Conservation (phyloP, 1,140 invertebrate genomes). For the Caenorhabditis tropicalis region DNA sequence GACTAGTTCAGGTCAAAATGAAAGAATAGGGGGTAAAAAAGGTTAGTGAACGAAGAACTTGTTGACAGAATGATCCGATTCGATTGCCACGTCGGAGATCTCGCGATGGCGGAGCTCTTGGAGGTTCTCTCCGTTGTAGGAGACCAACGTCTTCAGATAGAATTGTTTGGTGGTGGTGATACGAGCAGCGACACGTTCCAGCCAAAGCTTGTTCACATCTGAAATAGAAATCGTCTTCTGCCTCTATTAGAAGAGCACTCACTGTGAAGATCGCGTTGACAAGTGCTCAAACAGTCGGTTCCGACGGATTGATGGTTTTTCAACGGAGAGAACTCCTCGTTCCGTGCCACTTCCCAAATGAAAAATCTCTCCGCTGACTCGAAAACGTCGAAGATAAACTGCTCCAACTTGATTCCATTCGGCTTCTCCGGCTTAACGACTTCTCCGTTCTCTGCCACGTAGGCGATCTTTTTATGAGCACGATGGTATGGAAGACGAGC, state of each 20-base stretch:
- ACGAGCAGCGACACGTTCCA: not conserved
- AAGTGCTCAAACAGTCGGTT: constrained; percentile 22
- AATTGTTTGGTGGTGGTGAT: not conserved
- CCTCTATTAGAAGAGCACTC: not conserved
- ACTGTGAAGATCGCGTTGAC: not conserved
- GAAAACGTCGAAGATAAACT: constrained; percentile 99
- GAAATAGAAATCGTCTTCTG: constrained; percentile 73
- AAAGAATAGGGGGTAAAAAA: not conserved
- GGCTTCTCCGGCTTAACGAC: constrained; percentile 81
- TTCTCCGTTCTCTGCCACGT: constrained; percentile 82
- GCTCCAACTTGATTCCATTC: constrained; percentile 98
- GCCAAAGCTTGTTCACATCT: constrained; percentile 73
- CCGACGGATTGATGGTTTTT: constrained; percentile 84
- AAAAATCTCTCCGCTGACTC: constrained; percentile 80
- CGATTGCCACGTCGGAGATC: not conserved
- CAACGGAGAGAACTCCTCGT: constrained; percentile 93
- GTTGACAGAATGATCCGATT: not conserved
- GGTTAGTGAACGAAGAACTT: not conserved
- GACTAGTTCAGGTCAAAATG: too few species aligned
- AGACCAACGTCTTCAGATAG: not conserved
- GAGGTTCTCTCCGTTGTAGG: constrained; percentile 23
- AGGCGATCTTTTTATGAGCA: constrained; percentile 96
- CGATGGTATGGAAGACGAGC: constrained; percentile 83
- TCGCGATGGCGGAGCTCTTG: constrained; percentile 19
- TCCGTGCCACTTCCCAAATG: constrained; percentile 75